These are phyloP conservation scores for Leptinotarsa lineolata DNA, from an alignment of 1,140 invertebrate genomes.

Conservation along the genomic window DNA sequence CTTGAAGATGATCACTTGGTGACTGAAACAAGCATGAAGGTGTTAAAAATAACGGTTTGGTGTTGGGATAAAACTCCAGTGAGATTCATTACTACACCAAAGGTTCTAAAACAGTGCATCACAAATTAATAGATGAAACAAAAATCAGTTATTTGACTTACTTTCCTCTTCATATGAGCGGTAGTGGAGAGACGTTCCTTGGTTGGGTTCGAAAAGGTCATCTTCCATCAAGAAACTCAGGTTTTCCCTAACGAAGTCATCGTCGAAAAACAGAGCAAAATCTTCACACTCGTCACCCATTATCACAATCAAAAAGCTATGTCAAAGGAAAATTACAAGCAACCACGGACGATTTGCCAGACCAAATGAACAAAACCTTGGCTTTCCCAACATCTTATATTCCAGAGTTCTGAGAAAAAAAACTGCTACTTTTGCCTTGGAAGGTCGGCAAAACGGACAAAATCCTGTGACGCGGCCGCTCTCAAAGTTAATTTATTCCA, in stretches of 20 bases:
- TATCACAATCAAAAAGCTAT: background rate
- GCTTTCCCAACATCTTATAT: background rate
- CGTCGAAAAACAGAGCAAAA: background rate
- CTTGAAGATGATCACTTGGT: too few relatives aligned
- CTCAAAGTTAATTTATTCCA: background rate
- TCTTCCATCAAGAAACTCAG: constrained; percentile 1
- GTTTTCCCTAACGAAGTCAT: background rate
- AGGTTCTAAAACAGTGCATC: too few relatives aligned
- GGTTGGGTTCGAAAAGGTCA: background rate
- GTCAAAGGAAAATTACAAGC: background rate
- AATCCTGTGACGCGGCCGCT: background rate
- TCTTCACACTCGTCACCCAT: background rate
- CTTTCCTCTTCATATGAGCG: background rate
- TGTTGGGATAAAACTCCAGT: too few relatives aligned
- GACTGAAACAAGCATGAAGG: too few relatives aligned
- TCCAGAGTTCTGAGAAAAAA: background rate
- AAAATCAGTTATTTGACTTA: background rate
- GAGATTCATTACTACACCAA: too few relatives aligned
- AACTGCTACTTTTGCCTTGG: background rate
- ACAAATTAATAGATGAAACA: too few relatives aligned
- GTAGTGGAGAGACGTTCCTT: background rate
- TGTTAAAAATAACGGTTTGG: too few relatives aligned
- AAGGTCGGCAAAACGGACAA: background rate
- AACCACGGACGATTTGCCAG: background rate
- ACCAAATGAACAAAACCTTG: background rate